Evolutionary conservation across 2,888 invertebrate species (phyloP).

Genomic region (Drosophila sordidula): DNA sequence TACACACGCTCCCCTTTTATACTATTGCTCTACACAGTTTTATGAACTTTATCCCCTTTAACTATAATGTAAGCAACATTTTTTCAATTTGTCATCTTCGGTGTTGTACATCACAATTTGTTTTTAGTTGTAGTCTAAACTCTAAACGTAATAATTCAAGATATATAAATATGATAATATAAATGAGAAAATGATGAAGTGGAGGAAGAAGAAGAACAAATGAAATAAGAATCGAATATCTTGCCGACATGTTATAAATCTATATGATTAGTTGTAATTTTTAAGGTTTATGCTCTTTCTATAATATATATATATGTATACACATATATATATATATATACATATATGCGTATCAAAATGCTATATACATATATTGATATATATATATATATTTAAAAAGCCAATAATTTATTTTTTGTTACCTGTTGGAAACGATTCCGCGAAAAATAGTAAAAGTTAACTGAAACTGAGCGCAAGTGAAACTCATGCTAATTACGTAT

Average conservation of each 20-base stretch:
- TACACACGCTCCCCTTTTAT: not conserved
- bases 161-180: conserved; percentile 34
- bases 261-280: conserved; percentile 66
- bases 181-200: conserved; percentile 20
- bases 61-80: conserved; percentile 28
- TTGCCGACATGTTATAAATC: conserved; percentile 79
- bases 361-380: conserved; percentile 19
- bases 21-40: conserved; percentile 9
- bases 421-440: conserved; percentile 79
- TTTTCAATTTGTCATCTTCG: conserved; percentile 52
- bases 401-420: conserved; percentile 81
- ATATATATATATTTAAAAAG: conserved; percentile 54
- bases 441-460: conserved; percentile 76
- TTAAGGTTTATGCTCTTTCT: conserved; percentile 78
- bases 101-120: conserved; percentile 79
- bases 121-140: conserved; percentile 70
- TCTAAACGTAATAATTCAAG: conserved; percentile 46
- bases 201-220: conserved; percentile 31
- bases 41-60: conserved; percentile 2
- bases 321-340: conserved; percentile 36
- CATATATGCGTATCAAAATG: conserved; percentile 15
- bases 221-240: conserved; percentile 71
- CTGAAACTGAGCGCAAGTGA: conserved; percentile 55
- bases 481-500: conserved; percentile 40
- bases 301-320: conserved; percentile 35